These are phyloP conservation scores for Pocillopora damicornis DNA, from an alignment of 64 coral and sea anemone genomes.

Conservation along the genomic window DNA sequence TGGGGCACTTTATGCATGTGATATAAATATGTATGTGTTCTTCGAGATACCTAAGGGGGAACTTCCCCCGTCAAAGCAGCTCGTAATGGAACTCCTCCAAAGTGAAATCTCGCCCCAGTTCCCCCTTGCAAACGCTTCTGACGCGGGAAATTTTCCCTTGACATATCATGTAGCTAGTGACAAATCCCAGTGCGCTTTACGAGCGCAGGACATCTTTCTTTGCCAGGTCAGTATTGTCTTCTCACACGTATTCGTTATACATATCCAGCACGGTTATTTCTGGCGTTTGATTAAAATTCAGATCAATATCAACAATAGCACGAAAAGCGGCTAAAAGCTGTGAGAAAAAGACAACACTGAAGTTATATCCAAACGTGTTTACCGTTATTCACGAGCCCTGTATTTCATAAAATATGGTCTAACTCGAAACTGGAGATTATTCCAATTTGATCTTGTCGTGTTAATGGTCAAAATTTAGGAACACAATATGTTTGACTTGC, in stretches of 20 bases:
- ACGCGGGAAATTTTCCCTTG: background rate
- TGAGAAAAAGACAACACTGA: background rate
- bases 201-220: background rate
- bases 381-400: background rate
- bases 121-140: background rate
- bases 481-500: too few species aligned
- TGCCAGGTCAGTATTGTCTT: background rate
- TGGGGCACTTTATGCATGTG: background rate
- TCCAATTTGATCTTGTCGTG: too few species aligned
- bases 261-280: background rate
- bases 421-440: too few species aligned
- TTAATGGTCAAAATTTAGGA: too few species aligned
- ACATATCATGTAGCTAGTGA: slow-evolving; percentile 23
- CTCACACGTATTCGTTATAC: slow-evolving; percentile 4
- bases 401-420: too few species aligned
- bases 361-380: background rate
- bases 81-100: slow-evolving; percentile 31
- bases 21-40: slow-evolving; percentile 17
- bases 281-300: background rate
- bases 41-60: slow-evolving; percentile 4
- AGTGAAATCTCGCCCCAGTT: slow-evolving; percentile 3
- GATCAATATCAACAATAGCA: slow-evolving; percentile 24
- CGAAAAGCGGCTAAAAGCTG: slow-evolving; percentile 29
- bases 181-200: background rate
- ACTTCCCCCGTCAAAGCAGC: slow-evolving; percentile 22